Conservation (phyloP, 2,797 vertebrate genomes). For the Brachymystax lenok region DNA sequence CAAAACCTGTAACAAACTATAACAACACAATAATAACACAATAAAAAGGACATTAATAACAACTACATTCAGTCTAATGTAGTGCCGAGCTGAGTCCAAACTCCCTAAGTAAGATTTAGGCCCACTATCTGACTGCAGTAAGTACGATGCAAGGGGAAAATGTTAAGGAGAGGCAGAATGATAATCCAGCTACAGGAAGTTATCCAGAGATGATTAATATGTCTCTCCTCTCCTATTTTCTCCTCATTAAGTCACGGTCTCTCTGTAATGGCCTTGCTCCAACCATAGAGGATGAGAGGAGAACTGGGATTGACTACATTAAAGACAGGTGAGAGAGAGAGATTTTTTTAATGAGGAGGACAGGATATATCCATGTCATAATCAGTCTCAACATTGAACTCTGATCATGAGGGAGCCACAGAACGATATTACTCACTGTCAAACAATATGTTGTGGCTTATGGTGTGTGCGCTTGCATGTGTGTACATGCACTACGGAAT, state of each 20-base stretch:
- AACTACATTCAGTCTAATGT: too few species aligned
- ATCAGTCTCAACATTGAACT: slow-evolving; percentile 63
- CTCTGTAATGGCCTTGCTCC: slow-evolving; percentile 79
- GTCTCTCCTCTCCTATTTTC: slow-evolving; percentile 83
- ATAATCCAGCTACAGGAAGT: slow-evolving; percentile 67
- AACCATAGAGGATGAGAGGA: slow-evolving; percentile 82
- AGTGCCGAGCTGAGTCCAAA: too few species aligned
- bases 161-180: slow-evolving; percentile 59
- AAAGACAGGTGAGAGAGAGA: too few species aligned
- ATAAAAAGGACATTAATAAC: too few species aligned
- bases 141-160: background rate
- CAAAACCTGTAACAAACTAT: background rate
- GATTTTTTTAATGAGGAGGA: too few species aligned
- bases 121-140: background rate
- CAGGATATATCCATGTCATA: slow-evolving; percentile 65
- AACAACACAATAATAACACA: background rate
- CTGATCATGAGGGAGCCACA: background rate
- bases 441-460: background rate
- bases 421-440: background rate
- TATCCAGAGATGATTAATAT: slow-evolving; percentile 84
- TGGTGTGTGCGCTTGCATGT: background rate
- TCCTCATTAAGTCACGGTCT: slow-evolving; percentile 92
- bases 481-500: background rate
- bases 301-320: too few species aligned
- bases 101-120: too few species aligned